Evolutionary conservation across 2,113 vertebrate genomes (phyloP).

Genomic region (Gopherus flavomarginatus): DNA sequence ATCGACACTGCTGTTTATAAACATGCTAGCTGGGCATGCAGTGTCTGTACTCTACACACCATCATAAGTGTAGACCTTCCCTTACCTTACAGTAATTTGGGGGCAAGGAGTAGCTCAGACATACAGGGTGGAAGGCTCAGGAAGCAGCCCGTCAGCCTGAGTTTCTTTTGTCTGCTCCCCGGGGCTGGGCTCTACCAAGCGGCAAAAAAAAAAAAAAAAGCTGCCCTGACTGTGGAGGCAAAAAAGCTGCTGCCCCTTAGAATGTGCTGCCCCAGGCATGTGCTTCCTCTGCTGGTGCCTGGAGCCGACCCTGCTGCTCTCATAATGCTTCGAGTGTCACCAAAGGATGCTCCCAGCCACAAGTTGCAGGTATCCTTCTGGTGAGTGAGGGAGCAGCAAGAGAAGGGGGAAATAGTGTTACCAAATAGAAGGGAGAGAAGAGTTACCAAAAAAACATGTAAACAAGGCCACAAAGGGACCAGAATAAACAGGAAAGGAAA

Average conservation of each 20-base stretch:
- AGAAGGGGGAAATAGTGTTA: not conserved
- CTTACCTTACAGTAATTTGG: not conserved
- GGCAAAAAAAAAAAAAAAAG: too few species aligned
- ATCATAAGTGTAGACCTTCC: not conserved
- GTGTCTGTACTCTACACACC: not conserved
- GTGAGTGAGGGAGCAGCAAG: not conserved
- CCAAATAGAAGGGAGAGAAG: not conserved
- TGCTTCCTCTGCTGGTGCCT: too few species aligned
- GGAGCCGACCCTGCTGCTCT: too few species aligned
- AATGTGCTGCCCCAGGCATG: too few species aligned
- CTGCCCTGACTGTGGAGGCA: too few species aligned
- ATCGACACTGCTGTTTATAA: not conserved
- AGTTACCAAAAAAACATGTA: not conserved
- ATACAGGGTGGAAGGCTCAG: not conserved
- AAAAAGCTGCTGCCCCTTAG: too few species aligned
- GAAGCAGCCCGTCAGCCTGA: not conserved
- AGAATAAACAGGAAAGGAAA: too few species aligned
- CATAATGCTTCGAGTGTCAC: not conserved
- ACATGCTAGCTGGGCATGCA: not conserved
- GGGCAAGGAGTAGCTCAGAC: not conserved
- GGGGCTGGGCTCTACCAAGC: too few species aligned
- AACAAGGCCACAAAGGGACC: too few species aligned
- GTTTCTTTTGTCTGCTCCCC: not conserved
- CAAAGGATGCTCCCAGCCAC: not conserved
- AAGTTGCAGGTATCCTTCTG: too few species aligned